Base-by-base conservation (phyloP, 92 coral and sea anemone genomes). In the Montipora capitata region DNA sequence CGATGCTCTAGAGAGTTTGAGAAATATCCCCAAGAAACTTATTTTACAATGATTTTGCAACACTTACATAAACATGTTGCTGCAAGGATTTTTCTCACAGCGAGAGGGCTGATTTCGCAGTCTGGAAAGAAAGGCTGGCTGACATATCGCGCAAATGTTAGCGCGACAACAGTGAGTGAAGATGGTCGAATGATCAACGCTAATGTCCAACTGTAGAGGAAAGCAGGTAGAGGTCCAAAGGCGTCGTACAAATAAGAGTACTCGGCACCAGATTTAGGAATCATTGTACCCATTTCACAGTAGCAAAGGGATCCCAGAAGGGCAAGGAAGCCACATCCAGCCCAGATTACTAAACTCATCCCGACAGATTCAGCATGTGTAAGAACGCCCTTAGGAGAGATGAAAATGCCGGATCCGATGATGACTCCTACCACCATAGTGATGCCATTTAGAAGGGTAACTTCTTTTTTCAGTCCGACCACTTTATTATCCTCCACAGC, bases 281-380 rank as follows among this genome's bases (percentile, higher is more conserved):
- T 98, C 99, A 98, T 96, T 0, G 99, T 98, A 11, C 99, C 99
- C 93, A 98, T 89, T 76, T 98, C 99, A 78, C 99, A 96, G 87
- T 96, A 98, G 71, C 99, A 94, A 58, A 98, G 90, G 1, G 99
- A 96, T 12, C 99, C 99, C 63, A 95, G 81, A 4, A 98, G 96
- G 2, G 99, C 98, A 35, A 98, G 79, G 41, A 94, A 16, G 48
- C 99, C 99, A 54, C 99, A 98, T 4, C 96, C 96, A 4, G 95
- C 99, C 99, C 99, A 98, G 3, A 98, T 94, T 2, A 98, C 75
- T 54, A 98, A 90, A 63, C 99, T 96, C 92, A 95, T 66, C 0
- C 99, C 99, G 5, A 94, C 91, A 0, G 99, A 98, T 16, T 93
- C 98, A 7, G 98, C 87, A 14, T 86, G 87, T 10, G 40, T 2